Conservation (phyloP, 1,140 invertebrate genomes). For the Nasonia giraulti region DNA sequence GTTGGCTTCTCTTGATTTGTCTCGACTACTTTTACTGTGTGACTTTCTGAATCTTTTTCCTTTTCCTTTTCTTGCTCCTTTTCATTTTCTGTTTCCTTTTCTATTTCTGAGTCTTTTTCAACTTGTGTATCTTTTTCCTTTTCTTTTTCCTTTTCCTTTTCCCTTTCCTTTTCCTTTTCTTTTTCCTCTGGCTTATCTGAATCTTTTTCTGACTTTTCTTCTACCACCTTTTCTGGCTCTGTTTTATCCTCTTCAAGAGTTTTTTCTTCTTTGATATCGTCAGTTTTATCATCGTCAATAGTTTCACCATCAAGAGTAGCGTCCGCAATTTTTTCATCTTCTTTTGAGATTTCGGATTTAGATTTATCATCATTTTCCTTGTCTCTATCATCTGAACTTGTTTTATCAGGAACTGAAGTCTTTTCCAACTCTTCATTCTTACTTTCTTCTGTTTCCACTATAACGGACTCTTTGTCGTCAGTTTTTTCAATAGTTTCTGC, state of each 20-base stretch:
- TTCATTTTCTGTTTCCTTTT: conserved; percentile 54
- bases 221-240: conserved; percentile 49
- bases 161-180: conserved; percentile 39
- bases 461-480: conserved; percentile 51
- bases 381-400: conserved; percentile 46
- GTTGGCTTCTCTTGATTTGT: conserved; percentile 56
- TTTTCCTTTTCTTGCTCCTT: conserved; percentile 47
- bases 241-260: conserved; percentile 51
- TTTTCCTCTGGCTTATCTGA: conserved; percentile 48
- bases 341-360: conserved; percentile 17
- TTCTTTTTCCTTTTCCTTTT: conserved; percentile 47
- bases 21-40: conserved; percentile 48
- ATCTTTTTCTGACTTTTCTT: conserved; percentile 55
- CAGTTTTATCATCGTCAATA: conserved; percentile 28
- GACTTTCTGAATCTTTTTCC: background rate
- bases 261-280: conserved; percentile 49
- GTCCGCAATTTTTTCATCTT: conserved; percentile 19
- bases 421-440: conserved; percentile 55
- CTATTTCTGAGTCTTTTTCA: conserved; percentile 45
- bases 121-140: conserved; percentile 48
- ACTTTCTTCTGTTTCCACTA: conserved; percentile 54
- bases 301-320: conserved; percentile 15
- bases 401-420: conserved; percentile 37
- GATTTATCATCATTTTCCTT: conserved; percentile 58
- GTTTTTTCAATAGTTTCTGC: conserved; percentile 53